Evolutionary conservation across 2,888 invertebrate species (phyloP).

Genomic region (Drosophila mercatorum): DNA sequence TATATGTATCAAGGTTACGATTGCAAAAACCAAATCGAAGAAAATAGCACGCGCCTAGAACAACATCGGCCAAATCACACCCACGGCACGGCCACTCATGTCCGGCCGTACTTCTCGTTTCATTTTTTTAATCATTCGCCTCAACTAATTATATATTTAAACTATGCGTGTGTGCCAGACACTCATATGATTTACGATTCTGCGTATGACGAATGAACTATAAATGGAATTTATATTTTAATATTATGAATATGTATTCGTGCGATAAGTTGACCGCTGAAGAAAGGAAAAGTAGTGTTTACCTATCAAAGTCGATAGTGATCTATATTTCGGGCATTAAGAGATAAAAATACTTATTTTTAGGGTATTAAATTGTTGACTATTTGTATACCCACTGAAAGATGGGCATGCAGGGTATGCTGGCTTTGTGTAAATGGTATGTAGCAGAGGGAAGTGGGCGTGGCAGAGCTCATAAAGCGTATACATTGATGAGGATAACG

Average conservation of each 20-base stretch:
- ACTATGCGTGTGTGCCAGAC: background rate
- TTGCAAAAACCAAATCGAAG: conserved; percentile 36
- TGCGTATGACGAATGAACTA: background rate
- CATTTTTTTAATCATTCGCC: background rate
- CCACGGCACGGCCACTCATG: background rate
- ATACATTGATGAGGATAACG: too few species aligned
- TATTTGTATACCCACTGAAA: background rate
- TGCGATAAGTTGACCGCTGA: background rate
- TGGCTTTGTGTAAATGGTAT: too few species aligned
- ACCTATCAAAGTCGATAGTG: background rate
- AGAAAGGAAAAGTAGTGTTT: background rate
- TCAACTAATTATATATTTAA: background rate
- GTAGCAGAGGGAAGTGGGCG: too few species aligned
- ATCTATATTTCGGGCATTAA: background rate
- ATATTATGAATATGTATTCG: background rate
- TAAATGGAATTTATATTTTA: background rate
- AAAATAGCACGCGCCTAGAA: conserved; percentile 30
- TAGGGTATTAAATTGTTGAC: background rate
- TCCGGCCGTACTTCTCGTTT: background rate
- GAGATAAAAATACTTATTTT: background rate
- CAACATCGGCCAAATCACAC: conserved; percentile 21
- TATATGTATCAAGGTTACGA: conserved; percentile 69
- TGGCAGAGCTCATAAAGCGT: too few species aligned
- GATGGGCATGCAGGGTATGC: too few species aligned
- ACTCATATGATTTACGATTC: background rate